Evolutionary conservation across 2,113 vertebrate species (phyloP).

Genomic region (Cricetomys ansorgei): DNA sequence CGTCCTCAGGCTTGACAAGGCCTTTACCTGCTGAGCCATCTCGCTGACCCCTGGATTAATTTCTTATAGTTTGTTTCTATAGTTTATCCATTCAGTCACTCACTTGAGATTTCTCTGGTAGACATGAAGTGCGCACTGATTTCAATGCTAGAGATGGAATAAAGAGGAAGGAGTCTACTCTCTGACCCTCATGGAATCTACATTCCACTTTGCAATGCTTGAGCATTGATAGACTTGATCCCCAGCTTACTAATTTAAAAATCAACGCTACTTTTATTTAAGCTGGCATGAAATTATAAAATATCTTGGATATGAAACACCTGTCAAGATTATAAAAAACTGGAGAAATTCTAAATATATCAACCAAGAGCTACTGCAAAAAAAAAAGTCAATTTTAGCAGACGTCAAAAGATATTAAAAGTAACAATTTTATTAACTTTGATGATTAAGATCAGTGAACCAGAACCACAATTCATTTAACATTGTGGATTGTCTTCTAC

Average conservation of each 20-base stretch:
- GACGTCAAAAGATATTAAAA: slow-evolving; percentile 49
- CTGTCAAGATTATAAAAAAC: slow-evolving; percentile 41
- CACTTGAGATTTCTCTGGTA: background rate
- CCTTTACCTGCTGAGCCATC: background rate
- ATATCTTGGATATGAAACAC: slow-evolving; percentile 2
- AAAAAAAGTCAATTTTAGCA: background rate
- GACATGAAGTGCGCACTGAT: background rate
- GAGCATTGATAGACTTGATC: background rate
- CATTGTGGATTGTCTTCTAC: background rate
- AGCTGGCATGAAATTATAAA: slow-evolving; percentile 49
- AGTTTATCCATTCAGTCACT: slow-evolving; percentile 18
- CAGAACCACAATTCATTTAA: slow-evolving; percentile 44
- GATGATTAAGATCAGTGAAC: slow-evolving; percentile 8
- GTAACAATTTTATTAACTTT: slow-evolving; percentile 53
- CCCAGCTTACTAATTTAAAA: background rate
- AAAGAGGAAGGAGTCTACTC: background rate
- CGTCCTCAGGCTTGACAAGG: background rate
- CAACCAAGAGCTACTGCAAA: background rate
- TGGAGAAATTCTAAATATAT: slow-evolving; percentile 32
- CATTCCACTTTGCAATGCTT: background rate
- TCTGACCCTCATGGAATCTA: background rate
- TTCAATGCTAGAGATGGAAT: background rate
- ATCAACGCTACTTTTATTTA: slow-evolving; percentile 12
- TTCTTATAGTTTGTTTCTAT: background rate
- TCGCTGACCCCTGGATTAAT: background rate